A percentile compares a stretch with the other conserved stretches of the same genome.
phyloP scores from a whole-genome alignment of 2,797 vertebrate species.

The Paratrypauchen microcephalus region DNA sequence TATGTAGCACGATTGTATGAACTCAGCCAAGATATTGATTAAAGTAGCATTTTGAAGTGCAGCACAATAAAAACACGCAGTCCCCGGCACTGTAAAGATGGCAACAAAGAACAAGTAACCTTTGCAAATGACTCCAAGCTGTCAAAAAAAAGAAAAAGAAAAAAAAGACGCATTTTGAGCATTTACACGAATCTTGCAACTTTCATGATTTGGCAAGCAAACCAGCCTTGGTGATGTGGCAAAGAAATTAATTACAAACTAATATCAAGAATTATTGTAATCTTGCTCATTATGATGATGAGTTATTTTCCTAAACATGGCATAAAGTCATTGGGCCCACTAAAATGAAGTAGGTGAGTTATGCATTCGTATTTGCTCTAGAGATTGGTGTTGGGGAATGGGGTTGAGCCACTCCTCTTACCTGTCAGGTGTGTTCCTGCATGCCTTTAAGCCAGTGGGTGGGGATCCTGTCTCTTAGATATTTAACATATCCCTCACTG shows the following conservation, averaged over 20 bases:
- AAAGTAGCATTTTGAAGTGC: background rate
- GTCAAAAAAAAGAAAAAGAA: background rate
- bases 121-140: background rate
- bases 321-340: background rate
- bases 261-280: background rate
- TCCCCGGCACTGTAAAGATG: background rate
- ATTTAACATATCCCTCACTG: conserved; percentile 17
- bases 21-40: background rate
- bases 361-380: conserved; percentile 33
- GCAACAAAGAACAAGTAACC: background rate
- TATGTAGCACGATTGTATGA: background rate
- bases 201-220: background rate
- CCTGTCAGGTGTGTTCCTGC: conserved; percentile 34
- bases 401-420: conserved; percentile 51
- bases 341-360: background rate
- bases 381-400: conserved; percentile 49
- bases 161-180: background rate
- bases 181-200: background rate
- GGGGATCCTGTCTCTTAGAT: conserved; percentile 38
- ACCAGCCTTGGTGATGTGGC: background rate
- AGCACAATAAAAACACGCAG: background rate
- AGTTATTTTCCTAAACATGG: background rate
- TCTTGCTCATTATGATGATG: background rate
- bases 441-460: conserved; percentile 50
- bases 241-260: background rate